Evolutionary conservation across 1,140 invertebrate genomes (phyloP), one percentile per base, ranked within the genome.

Genomic region (Conopomorpha cramerella): DNA sequence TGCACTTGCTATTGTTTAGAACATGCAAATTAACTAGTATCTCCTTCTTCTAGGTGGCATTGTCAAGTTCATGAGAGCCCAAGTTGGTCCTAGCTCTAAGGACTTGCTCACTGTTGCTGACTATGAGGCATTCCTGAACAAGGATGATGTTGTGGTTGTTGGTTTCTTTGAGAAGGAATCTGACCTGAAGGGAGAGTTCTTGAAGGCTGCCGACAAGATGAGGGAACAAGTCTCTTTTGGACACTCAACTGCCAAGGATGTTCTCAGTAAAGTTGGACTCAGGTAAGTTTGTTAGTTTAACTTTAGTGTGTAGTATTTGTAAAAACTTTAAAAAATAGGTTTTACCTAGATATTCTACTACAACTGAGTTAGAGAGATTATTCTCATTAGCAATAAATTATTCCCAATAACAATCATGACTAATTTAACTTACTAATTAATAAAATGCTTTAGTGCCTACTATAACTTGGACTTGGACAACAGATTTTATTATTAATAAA

Each of bases 61-160:
- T 79, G 90, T 92, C 6, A 96, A 98, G 67, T 92, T 91, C 59
- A 98, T 99, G 96, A 87, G 88, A 65, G 86, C 90, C 35, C 94
- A 98, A 85, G 95, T 96, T 41, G 97, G 96, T 19, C 97, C 97
- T 27, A 90, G 91, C 45, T 95, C 96, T 0, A 96, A 91, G 76
- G 87, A 94, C 43, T 58, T 99, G 0, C 79, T 79, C 28, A 81
- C 81, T 32, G 61, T 85, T 2, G 83, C 81, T 38, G 88, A 90
- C 32, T 84, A 86, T 33, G 83, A 91, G 30, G 87, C 89, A 44
- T 83, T 85, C 46, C 84, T 93, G 40, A 60, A 88, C 15, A 77
- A 79, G 11, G 86, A 89, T 49, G 95, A 98, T 46, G 86, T 90
- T 38, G 83, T 82, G 12, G 82, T 98, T 33, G 74, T 99, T 66